Percentiles rank a stretch among this genome's conserved stretches.
phyloP scores from a whole-genome alignment of 2,113 vertebrate genomes.

The Empidonax alnorum region DNA sequence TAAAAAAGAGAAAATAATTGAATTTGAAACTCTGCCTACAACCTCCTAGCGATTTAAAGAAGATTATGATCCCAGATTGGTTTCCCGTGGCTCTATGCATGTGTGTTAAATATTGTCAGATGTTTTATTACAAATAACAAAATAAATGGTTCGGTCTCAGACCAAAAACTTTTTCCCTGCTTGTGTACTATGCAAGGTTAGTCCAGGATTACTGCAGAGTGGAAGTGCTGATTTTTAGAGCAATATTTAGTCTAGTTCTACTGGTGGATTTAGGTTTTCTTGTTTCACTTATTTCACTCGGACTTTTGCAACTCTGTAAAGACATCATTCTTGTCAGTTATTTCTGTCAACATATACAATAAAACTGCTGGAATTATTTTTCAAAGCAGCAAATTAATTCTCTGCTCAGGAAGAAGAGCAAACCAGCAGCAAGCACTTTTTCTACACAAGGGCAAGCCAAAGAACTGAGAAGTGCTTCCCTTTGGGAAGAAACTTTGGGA shows the following conservation, averaged over 20 bases:
- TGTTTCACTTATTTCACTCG: neutral
- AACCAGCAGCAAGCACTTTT: neutral
- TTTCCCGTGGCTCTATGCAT: neutral
- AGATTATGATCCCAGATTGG: neutral
- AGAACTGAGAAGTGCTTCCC: neutral
- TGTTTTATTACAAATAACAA: neutral
- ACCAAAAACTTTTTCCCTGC: neutral
- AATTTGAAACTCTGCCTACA: neutral
- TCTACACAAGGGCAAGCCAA: neutral
- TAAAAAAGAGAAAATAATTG: neutral
- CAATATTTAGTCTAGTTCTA: constrained; percentile 38
- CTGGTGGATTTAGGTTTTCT: constrained; percentile 5
- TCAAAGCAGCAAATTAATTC: neutral
- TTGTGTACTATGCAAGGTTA: neutral
- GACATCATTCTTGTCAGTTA: neutral
- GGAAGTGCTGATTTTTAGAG: constrained; percentile 35
- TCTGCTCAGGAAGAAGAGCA: neutral
- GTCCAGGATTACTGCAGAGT: neutral
- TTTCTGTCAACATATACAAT: neutral
- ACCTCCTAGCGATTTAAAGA: neutral
- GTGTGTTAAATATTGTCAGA: neutral
- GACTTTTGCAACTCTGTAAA: constrained; percentile 4
- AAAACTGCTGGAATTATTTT: neutral
- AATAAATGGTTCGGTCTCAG: neutral
- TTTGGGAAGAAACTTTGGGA: neutral